Percentiles rank a stretch among this genome's conserved stretches.
phyloP scores from a whole-genome alignment of 2,888 invertebrate genomes.

The Drosophila eohydei region DNA sequence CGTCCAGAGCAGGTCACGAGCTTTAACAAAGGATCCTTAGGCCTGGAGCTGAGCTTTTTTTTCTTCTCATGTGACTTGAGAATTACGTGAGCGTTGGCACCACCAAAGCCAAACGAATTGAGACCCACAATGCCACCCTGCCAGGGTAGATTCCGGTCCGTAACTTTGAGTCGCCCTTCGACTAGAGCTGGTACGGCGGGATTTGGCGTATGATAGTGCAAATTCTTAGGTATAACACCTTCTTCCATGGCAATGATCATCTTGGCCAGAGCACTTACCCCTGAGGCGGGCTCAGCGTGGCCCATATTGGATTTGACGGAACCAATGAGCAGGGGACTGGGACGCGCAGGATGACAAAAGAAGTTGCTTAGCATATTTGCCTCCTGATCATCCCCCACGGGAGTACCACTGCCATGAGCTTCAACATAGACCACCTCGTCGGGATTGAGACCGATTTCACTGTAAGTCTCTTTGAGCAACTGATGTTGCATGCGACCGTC shows the following conservation, averaged over 20 bases:
- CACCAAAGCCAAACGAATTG: slow-evolving; percentile 99
- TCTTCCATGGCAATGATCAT: slow-evolving; percentile 96
- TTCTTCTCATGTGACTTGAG: slow-evolving; percentile 91
- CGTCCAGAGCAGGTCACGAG: slow-evolving; percentile 93
- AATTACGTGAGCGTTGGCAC: slow-evolving; percentile 96
- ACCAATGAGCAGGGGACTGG: slow-evolving; percentile 94
- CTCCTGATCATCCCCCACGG: slow-evolving; percentile 99
- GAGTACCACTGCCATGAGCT: slow-evolving; percentile 99
- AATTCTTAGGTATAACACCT: slow-evolving; percentile 94
- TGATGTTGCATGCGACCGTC: slow-evolving; percentile 92
- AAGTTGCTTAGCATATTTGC: slow-evolving; percentile 96
- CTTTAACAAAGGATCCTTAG: slow-evolving; percentile 72
- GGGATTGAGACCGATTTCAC: slow-evolving; percentile 92
- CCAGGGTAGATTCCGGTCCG: slow-evolving; percentile 92
- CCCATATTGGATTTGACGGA: slow-evolving; percentile 99
- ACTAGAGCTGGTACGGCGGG: slow-evolving; percentile 94
- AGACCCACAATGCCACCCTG: slow-evolving; percentile 95
- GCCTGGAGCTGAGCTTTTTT: slow-evolving; percentile 85
- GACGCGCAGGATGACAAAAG: slow-evolving; percentile 91
- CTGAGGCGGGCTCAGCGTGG: slow-evolving; percentile 97
- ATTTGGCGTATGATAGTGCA: slow-evolving; percentile 95
- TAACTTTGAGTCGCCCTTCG: slow-evolving; percentile 96
- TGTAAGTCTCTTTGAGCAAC: slow-evolving; percentile 94
- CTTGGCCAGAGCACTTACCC: slow-evolving; percentile 96
- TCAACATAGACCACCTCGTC: slow-evolving; percentile 95